Evolutionary conservation across 2,888 invertebrate species (phyloP).

Genomic region (Podabrus alpinus): DNA sequence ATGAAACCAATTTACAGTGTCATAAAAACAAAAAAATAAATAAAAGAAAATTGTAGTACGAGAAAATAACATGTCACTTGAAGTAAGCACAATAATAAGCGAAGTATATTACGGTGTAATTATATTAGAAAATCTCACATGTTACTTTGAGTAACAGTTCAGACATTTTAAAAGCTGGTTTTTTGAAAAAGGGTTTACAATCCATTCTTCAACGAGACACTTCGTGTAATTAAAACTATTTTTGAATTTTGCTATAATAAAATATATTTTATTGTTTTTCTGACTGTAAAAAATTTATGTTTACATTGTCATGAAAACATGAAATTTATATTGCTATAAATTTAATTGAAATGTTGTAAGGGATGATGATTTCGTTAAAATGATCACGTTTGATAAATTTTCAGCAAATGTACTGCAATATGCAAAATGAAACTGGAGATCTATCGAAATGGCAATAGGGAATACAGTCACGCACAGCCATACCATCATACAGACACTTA

Average conservation of each 20-base stretch:
- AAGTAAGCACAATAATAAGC: neutral
- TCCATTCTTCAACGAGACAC: neutral
- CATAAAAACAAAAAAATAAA: neutral
- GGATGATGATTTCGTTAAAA: too few species aligned
- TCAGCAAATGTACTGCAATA: neutral
- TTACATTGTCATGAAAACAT: too few species aligned
- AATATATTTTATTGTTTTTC: too few species aligned
- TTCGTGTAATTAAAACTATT: too few species aligned
- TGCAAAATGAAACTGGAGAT: neutral
- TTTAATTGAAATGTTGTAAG: too few species aligned
- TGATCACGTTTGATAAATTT: neutral
- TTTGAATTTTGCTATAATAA: too few species aligned
- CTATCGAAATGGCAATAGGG: neutral
- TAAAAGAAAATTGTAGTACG: too few species aligned
- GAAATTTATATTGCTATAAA: too few species aligned
- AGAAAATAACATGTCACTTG: neutral
- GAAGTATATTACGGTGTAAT: neutral
- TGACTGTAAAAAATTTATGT: too few species aligned
- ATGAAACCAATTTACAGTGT: neutral
- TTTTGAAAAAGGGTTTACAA: neutral
- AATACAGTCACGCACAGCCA: neutral
- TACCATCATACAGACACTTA: neutral
- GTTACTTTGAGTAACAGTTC: neutral
- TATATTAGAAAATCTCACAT: neutral
- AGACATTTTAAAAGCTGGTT: neutral